phyloP scores from a whole-genome alignment of 2,113 vertebrate species.

The Sapayoa aenigma region DNA sequence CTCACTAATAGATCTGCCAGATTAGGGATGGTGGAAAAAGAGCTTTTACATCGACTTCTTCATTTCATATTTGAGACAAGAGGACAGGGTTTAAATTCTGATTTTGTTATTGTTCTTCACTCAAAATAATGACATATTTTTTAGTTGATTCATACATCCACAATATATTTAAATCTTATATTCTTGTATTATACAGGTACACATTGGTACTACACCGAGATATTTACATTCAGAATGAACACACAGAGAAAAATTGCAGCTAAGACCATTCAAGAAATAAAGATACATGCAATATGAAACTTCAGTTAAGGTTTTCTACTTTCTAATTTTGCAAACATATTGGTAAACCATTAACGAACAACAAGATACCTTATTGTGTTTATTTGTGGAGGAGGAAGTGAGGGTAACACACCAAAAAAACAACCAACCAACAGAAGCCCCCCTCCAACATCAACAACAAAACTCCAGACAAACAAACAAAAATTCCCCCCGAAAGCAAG shows the following conservation, averaged over 20 bases:
- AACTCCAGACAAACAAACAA: not conserved
- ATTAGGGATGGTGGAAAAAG: not conserved
- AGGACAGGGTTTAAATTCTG: not conserved
- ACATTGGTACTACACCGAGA: not conserved
- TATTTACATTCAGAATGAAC: not conserved
- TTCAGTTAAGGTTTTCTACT: not conserved
- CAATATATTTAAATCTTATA: not conserved
- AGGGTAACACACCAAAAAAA: not conserved
- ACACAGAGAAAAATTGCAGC: not conserved
- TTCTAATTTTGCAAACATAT: not conserved
- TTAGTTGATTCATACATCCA: not conserved
- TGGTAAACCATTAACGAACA: not conserved
- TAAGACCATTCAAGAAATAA: not conserved
- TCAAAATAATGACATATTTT: not conserved
- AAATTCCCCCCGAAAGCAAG: not conserved
- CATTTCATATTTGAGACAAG: not conserved
- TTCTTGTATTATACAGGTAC: not conserved
- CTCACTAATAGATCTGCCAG: not conserved
- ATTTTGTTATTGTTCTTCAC: not conserved
- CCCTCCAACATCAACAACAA: not conserved
- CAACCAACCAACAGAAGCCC: not conserved
- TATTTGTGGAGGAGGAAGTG: not conserved
- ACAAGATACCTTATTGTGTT: not conserved
- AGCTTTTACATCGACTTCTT: not conserved
- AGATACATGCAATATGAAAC: not conserved